Percentiles rank a stretch among this genome's conserved stretches.
These are phyloP conservation scores for Drosophila demipolita DNA, from an alignment of 2,888 invertebrate genomes.

Conservation along the genomic window DNA sequence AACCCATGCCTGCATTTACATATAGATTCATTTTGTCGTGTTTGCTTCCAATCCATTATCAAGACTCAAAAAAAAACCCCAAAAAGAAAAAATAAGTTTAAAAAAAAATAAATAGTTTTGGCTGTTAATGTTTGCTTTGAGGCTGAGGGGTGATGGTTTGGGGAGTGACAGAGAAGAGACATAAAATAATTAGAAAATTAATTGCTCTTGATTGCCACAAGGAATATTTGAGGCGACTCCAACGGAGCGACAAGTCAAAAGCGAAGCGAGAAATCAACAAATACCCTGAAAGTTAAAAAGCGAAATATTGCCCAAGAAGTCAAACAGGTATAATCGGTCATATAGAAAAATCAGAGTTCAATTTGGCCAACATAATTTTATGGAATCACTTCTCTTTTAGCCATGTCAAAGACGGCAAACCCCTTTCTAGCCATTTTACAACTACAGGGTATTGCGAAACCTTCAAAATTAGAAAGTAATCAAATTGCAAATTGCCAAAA, in stretches of 20 bases:
- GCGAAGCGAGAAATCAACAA: neutral
- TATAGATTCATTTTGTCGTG: slow-evolving; percentile 4
- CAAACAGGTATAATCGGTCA: neutral
- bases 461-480: slow-evolving; percentile 1
- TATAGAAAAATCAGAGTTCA: neutral
- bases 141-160: neutral
- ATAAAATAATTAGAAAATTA: slow-evolving; percentile 49
- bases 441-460: neutral
- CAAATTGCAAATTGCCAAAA: slow-evolving; percentile 7
- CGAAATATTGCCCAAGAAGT: neutral
- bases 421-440: too few relatives aligned
- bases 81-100: too few relatives aligned
- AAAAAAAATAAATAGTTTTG: neutral
- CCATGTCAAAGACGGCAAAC: neutral
- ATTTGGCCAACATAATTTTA: neutral
- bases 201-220: slow-evolving; percentile 43
- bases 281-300: neutral
- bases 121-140: neutral
- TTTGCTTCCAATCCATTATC: neutral
- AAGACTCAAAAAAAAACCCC: neutral
- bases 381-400: neutral
- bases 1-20: neutral
- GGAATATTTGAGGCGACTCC: slow-evolving; percentile 31
- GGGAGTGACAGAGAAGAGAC: slow-evolving; percentile 7
- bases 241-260: neutral